Evolutionary conservation across 1,140 invertebrate genomes (phyloP), one percentile per base, ranked within the genome.

Genomic region (Amyelois transitella): DNA sequence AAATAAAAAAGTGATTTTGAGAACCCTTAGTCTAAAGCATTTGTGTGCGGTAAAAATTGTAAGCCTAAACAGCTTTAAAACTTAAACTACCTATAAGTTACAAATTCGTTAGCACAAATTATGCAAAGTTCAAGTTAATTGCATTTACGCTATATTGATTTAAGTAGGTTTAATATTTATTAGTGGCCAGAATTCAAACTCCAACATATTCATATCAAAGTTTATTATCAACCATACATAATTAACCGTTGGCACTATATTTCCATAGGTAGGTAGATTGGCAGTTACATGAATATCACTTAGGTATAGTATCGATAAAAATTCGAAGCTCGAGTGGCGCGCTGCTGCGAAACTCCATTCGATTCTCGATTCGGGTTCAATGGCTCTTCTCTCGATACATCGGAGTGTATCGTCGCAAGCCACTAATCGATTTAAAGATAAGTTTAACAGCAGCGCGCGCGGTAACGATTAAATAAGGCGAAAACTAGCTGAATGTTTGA

Each of bases 211-310:
- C 66, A 76, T 80, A 74, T 80, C 62, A 80, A 82, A 72, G 66
- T 83, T 85, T 83, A 85, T 81, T 85, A 73, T 73, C 58, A 82
- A 78, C 66, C 66, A 69, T 75, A 84, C 62, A 73, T 65, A 43
- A 71, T 66, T 63, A 78, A 76, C 64, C 56, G 71, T 86, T 86
- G 82, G 82, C 82, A 86, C 82, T 75, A 72, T 76, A 71, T 73
- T 75, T 74, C 66, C 58, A 60, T 55, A 62, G 66, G 62, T 68
- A 71, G 66, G 61, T 69, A 71, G 52, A 60, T 64, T 62, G 69
- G 69, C 68, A 72, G 74, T 67, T 60, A 55, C 50, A 58, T 38
- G 54, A 43, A 44, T 53, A 64, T 64, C 54, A 60, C 49, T 45
- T 45, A 45, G n/a, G 20, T 1, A 48, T 19, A 38, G 32, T 14